A percentile compares a stretch with the other conserved stretches of the same genome.
Conservation (phyloP, 2,797 vertebrate species). For the Halcyon chelicuti region DNA sequence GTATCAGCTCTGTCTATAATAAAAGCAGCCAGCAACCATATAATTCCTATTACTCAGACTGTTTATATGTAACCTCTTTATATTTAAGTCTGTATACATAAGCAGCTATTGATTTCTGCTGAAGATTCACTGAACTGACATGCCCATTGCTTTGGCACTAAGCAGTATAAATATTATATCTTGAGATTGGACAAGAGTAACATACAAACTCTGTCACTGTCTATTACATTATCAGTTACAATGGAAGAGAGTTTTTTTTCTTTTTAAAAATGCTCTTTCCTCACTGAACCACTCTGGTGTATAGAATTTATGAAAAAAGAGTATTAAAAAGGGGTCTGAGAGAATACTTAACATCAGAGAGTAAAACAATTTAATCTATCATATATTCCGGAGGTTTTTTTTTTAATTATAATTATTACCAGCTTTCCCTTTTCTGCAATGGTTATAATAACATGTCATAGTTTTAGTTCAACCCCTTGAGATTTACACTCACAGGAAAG, state of each 20-base stretch:
- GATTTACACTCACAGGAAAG: not conserved
- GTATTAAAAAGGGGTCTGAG: not conserved
- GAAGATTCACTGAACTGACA: not conserved
- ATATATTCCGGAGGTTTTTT: not conserved
- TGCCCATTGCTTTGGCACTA: not conserved
- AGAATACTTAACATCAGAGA: not conserved
- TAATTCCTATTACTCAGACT: not conserved
- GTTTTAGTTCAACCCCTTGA: not conserved
- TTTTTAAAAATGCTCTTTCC: not conserved
- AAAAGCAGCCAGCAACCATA: not conserved
- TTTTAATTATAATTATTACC: not conserved
- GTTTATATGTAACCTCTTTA: not conserved
- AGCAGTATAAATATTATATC: not conserved
- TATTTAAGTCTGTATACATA: not conserved
- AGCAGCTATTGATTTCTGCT: slow-evolving; percentile 27
- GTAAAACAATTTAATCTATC: not conserved
- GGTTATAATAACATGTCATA: not conserved
- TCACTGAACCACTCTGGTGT: not conserved
- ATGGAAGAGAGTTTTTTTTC: rapidly evolving
- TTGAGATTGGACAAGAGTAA: not conserved
- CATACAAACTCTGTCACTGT: not conserved
- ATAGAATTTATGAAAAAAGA: not conserved
- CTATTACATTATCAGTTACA: not conserved
- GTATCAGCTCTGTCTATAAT: not conserved
- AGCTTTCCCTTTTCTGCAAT: not conserved